Percentiles rank a stretch among this genome's conserved stretches.
Conservation (phyloP, 2,888 invertebrate species). For the Acrobasis suavella region DNA sequence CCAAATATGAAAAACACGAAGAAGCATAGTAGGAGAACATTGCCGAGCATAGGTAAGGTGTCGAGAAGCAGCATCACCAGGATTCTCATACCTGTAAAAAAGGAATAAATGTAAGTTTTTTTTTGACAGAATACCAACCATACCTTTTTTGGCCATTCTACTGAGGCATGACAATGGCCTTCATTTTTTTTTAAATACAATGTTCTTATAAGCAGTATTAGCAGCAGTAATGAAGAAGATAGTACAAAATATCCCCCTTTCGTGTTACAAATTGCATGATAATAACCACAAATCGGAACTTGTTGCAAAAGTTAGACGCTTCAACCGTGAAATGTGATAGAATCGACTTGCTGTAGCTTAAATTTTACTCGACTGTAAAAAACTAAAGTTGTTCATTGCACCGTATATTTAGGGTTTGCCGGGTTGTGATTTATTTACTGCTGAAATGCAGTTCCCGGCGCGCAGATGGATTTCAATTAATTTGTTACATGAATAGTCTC, state of each 20-base stretch:
- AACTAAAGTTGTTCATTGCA: constrained; percentile 13
- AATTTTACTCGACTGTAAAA: constrained; percentile 9
- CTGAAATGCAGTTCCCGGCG: constrained; percentile 39
- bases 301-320: background rate
- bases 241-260: background rate
- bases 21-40: constrained; percentile 98
- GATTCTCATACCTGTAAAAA: constrained; percentile 95
- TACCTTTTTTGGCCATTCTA: too few relatives aligned
- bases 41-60: constrained; percentile 99
- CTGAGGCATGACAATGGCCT: too few relatives aligned
- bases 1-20: constrained; percentile 99
- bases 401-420: constrained; percentile 26
- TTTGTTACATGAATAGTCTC: constrained; percentile 33
- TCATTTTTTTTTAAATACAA: too few relatives aligned
- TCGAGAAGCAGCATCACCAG: constrained; percentile 98
- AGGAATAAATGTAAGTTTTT: constrained; percentile 15
- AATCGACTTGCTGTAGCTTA: background rate
- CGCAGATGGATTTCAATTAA: constrained; percentile 50
- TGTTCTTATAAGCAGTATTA: too few relatives aligned
- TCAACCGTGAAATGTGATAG: constrained; percentile 6
- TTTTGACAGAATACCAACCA: background rate
- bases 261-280: constrained; percentile 9
- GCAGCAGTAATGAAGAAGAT: too few relatives aligned
- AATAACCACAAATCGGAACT: constrained; percentile 9
- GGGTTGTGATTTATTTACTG: constrained; percentile 44